A percentile compares a stretch with the other conserved stretches of the same genome.
These are phyloP conservation scores for Danio kyathit DNA, from an alignment of 2,797 vertebrate species.

Conservation along the genomic window DNA sequence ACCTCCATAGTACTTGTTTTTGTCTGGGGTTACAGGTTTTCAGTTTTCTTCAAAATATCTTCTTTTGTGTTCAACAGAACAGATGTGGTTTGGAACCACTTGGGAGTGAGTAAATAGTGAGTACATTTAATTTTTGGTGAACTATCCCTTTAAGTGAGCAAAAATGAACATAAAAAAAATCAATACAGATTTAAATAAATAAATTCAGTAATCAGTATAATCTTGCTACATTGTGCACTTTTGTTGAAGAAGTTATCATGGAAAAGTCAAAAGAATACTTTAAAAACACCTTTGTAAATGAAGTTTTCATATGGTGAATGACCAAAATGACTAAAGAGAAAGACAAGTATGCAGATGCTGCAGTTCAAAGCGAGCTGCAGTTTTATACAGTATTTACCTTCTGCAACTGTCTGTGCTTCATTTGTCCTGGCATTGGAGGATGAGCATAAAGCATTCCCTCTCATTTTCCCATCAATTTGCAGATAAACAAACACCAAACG, in stretches of 20 bases:
- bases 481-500: conserved; percentile 44
- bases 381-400: conserved; percentile 34
- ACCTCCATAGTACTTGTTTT: too few relatives aligned
- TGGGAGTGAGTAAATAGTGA: too few relatives aligned
- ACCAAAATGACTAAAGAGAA: not conserved
- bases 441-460: conserved; percentile 36
- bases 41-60: too few relatives aligned
- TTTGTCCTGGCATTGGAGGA: conserved; percentile 16
- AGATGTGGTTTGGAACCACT: too few relatives aligned
- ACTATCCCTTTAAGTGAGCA: too few relatives aligned
- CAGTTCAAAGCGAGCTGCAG: not conserved
- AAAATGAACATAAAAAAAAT: not conserved
- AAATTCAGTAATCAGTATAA: not conserved
- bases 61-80: too few relatives aligned
- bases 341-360: not conserved
- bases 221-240: too few relatives aligned
- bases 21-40: too few relatives aligned
- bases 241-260: not conserved
- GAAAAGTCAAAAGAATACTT: not conserved
- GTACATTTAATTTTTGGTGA: too few relatives aligned
- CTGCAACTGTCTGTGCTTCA: conserved; percentile 29
- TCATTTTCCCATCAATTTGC: conserved; percentile 56
- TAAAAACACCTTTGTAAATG: not conserved
- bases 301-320: not conserved
- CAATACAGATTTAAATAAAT: not conserved